Conservation (phyloP, 1,140 invertebrate species). For the Aporrectodea caliginosa region DNA sequence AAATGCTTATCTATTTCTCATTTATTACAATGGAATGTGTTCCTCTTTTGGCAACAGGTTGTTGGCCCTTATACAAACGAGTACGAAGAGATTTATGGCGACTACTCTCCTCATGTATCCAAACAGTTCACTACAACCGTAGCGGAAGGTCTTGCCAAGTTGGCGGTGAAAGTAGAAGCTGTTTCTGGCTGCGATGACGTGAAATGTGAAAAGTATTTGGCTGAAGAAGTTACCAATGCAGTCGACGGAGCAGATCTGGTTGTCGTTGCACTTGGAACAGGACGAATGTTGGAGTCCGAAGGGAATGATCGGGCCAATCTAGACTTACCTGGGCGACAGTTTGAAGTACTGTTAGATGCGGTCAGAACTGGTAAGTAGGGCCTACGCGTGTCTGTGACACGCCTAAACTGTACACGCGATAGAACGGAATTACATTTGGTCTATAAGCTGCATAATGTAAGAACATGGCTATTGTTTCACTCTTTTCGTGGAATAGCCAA, state of each 20-base stretch:
- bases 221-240: constrained; percentile 16
- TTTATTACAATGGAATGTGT: no score
- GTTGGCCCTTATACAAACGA: constrained; percentile 22
- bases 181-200: constrained; percentile 22
- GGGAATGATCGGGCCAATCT: constrained; percentile 30
- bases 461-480: no score
- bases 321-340: constrained; percentile 31
- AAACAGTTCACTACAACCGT: neutral
- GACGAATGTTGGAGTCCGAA: constrained; percentile 35
- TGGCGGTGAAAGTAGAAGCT: constrained; percentile 4
- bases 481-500: no score
- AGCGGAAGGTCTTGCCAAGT: constrained; percentile 10
- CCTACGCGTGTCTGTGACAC: no score
- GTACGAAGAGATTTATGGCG: constrained; percentile 16
- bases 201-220: constrained; percentile 15
- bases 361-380: constrained; percentile 24
- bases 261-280: constrained; percentile 50
- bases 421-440: no score
- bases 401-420: no score
- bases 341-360: constrained; percentile 31
- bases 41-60: constrained; percentile 18
- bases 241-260: constrained; percentile 41
- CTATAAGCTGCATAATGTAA: no score
- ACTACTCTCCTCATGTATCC: constrained; percentile 9
- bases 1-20: no score